Base-by-base conservation (phyloP, 2,888 invertebrate genomes). In the Ferrisia virgata region DNA sequence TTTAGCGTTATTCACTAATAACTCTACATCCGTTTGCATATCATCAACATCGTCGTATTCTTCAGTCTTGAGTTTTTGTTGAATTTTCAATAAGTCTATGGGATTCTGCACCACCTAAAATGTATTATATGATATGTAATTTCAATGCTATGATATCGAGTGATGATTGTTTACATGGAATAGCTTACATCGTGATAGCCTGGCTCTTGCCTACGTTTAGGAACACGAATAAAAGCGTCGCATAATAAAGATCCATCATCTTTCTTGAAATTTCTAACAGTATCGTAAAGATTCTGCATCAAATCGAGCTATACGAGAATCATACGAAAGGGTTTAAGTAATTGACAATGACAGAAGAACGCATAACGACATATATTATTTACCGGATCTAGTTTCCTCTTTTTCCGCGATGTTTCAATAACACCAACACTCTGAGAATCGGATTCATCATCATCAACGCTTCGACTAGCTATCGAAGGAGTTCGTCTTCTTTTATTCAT, bases 11-110 rank as follows among this genome's bases (percentile, higher is more conserved):
- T 93, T 95, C 36, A 98, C 94, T 87, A 99, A 91, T 43, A 98
- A 91, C 87, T 97, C 95, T 86, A 99, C 93, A 88, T 99, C 99
- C 9, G 92, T 91, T 53, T 96, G 93, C 85, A 99, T 90, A 88
- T 97, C 96, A 39, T 97, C 97, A 86, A 98, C 92, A 88, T 97
- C 96, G 86, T 95, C 94, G 89, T 99, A 99, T 84, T 98, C 97
- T 87, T 99, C 98, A 0, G 96, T 97, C 91, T 97, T 98, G 11
- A 99, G 90, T 89, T 98, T 99, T 88, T 98, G 98, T 89, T 98
- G 98, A 2, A 99, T 96, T 89, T 95, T 93, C 64, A 98, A 89
- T 87, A 99, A 91, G 89, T 99, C 99, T 88, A 99, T 99, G 0
- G 99, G 99, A 88, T 96, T 96, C 8, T 93, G 92, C 1, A 99